Evolutionary conservation across 1,140 invertebrate species (phyloP).

Genomic region (Hormaphis cornu): DNA sequence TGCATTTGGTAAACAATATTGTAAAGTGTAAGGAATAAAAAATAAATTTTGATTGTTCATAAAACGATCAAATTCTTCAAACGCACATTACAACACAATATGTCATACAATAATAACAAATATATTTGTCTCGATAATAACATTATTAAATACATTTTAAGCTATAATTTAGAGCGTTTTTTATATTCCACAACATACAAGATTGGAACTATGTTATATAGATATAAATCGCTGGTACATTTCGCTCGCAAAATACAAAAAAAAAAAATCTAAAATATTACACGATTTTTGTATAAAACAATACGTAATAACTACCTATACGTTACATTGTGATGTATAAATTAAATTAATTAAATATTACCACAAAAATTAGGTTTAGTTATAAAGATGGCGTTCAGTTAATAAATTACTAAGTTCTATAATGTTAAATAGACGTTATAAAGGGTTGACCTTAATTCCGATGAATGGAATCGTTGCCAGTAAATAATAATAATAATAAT

Average conservation of each 20-base stretch:
- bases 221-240: background rate
- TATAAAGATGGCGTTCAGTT: too few species aligned
- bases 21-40: too few species aligned
- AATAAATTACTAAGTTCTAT: background rate
- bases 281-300: too few species aligned
- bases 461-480: background rate
- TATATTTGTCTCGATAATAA: background rate
- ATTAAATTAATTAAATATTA: background rate
- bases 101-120: conserved; percentile 12
- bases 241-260: background rate
- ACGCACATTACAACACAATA: too few species aligned
- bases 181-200: background rate
- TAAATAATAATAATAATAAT: background rate
- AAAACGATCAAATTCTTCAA: too few species aligned
- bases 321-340: too few species aligned
- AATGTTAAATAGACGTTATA: background rate
- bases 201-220: background rate
- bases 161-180: background rate
- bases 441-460: background rate
- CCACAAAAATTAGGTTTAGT: background rate
- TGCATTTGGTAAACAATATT: too few species aligned
- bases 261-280: background rate
- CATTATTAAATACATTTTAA: background rate
- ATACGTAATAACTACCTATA: too few species aligned
- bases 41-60: too few species aligned